Conservation (phyloP, 92 coral and sea anemone genomes). For the Porites divaricata region DNA sequence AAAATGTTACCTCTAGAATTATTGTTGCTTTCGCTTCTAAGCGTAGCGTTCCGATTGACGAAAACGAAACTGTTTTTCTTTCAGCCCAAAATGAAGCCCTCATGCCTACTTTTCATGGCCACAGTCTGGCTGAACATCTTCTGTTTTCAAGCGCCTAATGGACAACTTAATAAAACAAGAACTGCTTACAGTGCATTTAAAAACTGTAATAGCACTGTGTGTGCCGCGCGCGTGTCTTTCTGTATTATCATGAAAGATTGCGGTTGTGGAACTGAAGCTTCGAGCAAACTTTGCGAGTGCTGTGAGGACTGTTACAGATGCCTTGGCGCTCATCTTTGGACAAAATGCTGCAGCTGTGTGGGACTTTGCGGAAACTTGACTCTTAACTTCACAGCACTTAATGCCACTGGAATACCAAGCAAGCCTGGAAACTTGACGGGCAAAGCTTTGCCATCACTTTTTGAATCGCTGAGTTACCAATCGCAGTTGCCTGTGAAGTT, state of each 20-base stretch:
- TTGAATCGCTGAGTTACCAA: conserved; percentile 72
- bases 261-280: conserved; percentile 28
- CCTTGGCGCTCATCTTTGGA: conserved; percentile 65
- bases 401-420: conserved; percentile 40
- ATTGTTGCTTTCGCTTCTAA: too few species aligned
- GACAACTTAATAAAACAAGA: not conserved
- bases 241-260: conserved; percentile 66
- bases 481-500: conserved; percentile 55
- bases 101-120: conserved; percentile 9
- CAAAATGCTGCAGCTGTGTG: conserved; percentile 72
- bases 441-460: conserved; percentile 70
- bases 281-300: conserved; percentile 46
- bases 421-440: conserved; percentile 54
- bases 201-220: conserved; percentile 48
- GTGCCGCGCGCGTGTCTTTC: conserved; percentile 67
- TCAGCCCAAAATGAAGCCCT: conserved; percentile 25
- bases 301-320: conserved; percentile 73
- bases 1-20: too few species aligned
- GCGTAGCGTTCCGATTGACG: not conserved
- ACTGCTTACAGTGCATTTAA: conserved; percentile 16
- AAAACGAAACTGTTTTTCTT: conserved; percentile 1
- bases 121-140: conserved; percentile 4
- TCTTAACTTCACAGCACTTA: conserved; percentile 21
- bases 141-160: not conserved
- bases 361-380: conserved; percentile 51